These are phyloP conservation scores for Drosophila virilis DNA, from an alignment of 1,140 invertebrate genomes.

Conservation along the genomic window DNA sequence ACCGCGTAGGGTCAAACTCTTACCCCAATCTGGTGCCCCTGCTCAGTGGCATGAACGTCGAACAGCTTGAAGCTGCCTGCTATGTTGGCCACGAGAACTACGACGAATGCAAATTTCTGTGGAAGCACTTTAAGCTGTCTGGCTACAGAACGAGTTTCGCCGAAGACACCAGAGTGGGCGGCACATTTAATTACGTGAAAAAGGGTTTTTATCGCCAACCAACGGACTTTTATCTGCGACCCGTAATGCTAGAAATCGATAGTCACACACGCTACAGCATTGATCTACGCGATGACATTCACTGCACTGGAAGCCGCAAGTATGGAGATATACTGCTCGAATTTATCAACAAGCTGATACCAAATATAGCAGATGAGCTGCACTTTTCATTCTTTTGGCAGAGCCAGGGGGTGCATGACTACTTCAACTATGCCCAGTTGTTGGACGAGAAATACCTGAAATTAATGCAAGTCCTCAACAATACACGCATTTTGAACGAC, in stretches of 20 bases:
- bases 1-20: slow-evolving; percentile 92
- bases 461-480: slow-evolving; percentile 16
- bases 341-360: slow-evolving; percentile 40
- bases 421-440: slow-evolving; percentile 27
- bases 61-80: slow-evolving; percentile 86
- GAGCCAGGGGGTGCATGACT: slow-evolving; percentile 55
- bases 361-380: slow-evolving; percentile 4
- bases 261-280: slow-evolving; percentile 39
- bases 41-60: slow-evolving; percentile 87
- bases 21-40: slow-evolving; percentile 91
- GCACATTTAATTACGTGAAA: slow-evolving; percentile 16
- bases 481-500: slow-evolving; percentile 86
- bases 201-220: neutral
- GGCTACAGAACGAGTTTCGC: slow-evolving; percentile 48
- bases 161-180: slow-evolving; percentile 33
- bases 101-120: slow-evolving; percentile 26
- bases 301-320: slow-evolving; percentile 40
- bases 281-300: slow-evolving; percentile 30
- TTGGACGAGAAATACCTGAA: slow-evolving; percentile 40
- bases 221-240: slow-evolving; percentile 46
- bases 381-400: slow-evolving; percentile 66
- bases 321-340: slow-evolving; percentile 43
- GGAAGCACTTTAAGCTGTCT: slow-evolving; percentile 36
- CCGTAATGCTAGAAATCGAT: slow-evolving; percentile 49
- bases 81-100: slow-evolving; percentile 78